These are phyloP conservation scores for Luffia ferchaultella DNA, from an alignment of 2,888 invertebrate genomes.

Conservation along the genomic window DNA sequence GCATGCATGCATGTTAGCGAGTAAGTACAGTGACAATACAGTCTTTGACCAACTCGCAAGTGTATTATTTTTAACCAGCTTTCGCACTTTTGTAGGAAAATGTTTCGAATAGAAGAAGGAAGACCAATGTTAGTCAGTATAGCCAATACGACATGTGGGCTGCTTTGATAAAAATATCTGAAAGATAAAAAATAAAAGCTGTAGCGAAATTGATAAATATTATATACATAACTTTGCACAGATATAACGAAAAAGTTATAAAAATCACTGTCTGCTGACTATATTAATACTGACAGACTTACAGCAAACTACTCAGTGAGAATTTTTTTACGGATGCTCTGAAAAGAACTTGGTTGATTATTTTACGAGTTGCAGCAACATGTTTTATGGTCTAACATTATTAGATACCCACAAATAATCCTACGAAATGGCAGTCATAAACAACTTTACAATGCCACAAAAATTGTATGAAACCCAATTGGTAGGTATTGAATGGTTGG, in stretches of 20 bases:
- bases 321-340: conserved; percentile 2
- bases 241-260: conserved; percentile 9
- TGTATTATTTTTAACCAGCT: too few species aligned
- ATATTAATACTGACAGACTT: background rate
- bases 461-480: conserved; percentile 16
- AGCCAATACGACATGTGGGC: conserved; percentile 10
- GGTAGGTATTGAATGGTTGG: conserved; percentile 16
- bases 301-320: conserved; percentile 5
- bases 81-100: too few species aligned
- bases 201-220: conserved; percentile 6
- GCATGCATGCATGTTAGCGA: too few species aligned
- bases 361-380: conserved; percentile 11
- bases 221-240: conserved; percentile 9
- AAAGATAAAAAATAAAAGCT: conserved; percentile 8
- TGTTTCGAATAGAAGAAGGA: conserved; percentile 12
- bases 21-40: too few species aligned
- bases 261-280: conserved; percentile 1
- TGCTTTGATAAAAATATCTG: conserved; percentile 5
- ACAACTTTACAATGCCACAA: conserved; percentile 13
- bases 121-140: conserved; percentile 12
- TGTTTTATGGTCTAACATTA: conserved; percentile 6
- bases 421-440: conserved; percentile 13
- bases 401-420: conserved; percentile 12
- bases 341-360: conserved; percentile 1
- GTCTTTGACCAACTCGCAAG: too few species aligned